Evolutionary conservation across 2,888 invertebrate genomes (phyloP), one percentile per base, ranked within the genome.

Genomic region (Nemotelus nigrinus): DNA sequence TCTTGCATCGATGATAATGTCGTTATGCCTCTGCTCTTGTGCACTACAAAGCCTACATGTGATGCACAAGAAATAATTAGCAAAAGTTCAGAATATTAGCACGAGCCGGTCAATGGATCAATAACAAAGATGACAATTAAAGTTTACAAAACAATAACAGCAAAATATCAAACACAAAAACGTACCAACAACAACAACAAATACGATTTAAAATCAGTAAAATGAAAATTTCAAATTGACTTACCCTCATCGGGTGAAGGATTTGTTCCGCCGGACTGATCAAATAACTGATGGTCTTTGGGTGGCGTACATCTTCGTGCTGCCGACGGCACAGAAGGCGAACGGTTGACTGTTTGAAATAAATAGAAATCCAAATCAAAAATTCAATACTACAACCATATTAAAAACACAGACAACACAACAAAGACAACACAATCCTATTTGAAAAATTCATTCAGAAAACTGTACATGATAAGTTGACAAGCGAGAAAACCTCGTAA

Each of bases 11-110:
- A 92, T 86, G 92, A 91, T 80, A 94, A 86, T 44, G 96, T 96
- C 72, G 95, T 93, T 83, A 96, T 91, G 80, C 92, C 93, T 83
- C 91, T 90, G 68, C 93, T 93, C 81, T 93, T 90, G 87, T 96
- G 95, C 79, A 95, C 95, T 64, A 95, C 93, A 87, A 94, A 96
- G 80, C 85, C 87, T 87, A 77, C 78, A 64, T 74, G 63, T 25
- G 25, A 25, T 25, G 25, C 25, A 25, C 25, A 25, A 25, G 25
- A 25, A 57, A 70, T 53, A 47, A 70, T 70, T 25, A 25, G 25
- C 25, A 25, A 25, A 25, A 25, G 25, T 25, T 25, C 25, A 25
- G 25, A 25, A 25, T 25, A 70, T 70, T 70, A 70, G 70, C 70
- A 55, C 55, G 8, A 70, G 70, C 55, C 53, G 25, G 5, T 68